Conservation (phyloP, 1,140 invertebrate genomes). For the Aphelenchoides besseyi region DNA sequence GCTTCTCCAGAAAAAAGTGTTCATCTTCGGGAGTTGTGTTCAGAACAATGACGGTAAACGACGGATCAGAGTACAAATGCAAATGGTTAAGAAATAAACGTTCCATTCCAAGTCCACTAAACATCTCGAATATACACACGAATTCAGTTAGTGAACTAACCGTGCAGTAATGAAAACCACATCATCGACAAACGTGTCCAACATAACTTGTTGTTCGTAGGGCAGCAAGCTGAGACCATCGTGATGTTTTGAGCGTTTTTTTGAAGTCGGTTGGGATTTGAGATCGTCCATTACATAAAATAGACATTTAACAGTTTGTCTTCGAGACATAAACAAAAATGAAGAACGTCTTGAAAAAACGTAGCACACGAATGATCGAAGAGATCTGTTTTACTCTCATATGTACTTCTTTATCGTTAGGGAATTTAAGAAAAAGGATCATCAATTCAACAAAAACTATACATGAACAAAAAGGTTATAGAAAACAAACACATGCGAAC, state of each 20-base stretch:
- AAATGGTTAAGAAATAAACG: constrained; percentile 55
- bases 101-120: constrained; percentile 57
- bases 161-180: constrained; percentile 50
- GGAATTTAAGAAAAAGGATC: background rate
- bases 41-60: constrained; percentile 49
- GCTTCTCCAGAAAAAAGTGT: constrained; percentile 51
- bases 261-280: background rate
- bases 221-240: constrained; percentile 17
- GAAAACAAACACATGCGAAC: too few species aligned
- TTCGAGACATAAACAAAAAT: too few species aligned
- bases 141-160: constrained; percentile 25
- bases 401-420: background rate
- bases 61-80: constrained; percentile 51
- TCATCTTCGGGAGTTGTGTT: constrained; percentile 57
- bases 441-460: constrained; percentile 5
- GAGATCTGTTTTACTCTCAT: too few species aligned
- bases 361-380: too few species aligned
- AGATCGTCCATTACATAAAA: background rate
- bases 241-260: background rate
- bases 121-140: constrained; percentile 20
- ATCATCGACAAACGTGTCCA: constrained; percentile 54
- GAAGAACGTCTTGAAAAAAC: too few species aligned
- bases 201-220: constrained; percentile 46
- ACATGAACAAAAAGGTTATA: background rate
- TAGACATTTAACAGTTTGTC: too few species aligned